Evolutionary conservation across 2,113 vertebrate genomes (phyloP), one percentile per base, ranked within the genome.

Genomic region (Urocitellus parryii): DNA sequence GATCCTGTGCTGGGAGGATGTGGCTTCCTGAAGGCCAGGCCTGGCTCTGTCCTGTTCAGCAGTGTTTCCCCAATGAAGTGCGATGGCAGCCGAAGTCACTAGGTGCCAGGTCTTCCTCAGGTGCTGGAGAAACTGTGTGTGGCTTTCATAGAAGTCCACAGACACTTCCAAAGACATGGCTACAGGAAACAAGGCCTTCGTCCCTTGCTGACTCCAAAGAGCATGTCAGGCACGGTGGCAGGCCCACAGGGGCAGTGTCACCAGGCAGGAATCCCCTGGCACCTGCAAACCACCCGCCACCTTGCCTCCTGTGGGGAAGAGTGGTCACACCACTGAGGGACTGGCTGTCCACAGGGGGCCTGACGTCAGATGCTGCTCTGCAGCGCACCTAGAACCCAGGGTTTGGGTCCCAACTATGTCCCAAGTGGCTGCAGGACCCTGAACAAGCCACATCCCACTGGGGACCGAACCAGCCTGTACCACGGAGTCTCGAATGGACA

Each of bases 1-100:
- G 74, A 61, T 34, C 0, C 0, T 22, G 42, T 37, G 9, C 11
- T 0, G 0, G 5, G 29, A 77, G 63, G 63, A 22, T 0, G 0
- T 48, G n/a, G 39, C 61, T 85, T 79, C 32, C 58, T 0, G 8
- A 22, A 72, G 67, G 37, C 42, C 13, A 56, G 18, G 2, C 24
- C 17, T 6, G 18, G n/a, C n/a, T 56, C 79, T 67, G 48, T 51
- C 48, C 48, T 51, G 2, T 22, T 20, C 48, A 3, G 42, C 4
- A 0, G 37, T 58, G 17, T 13, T 37, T 32, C 25, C 11, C 63
- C 61, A 14, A 39, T 0, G 42, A 76, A n/a, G 88, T n/a, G 11
- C 34, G 1, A 32, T 0, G 8, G 29, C 5, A 27, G 27, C 39
- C 25, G 3, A 12, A 83, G 24, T 27, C n/a, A 20, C 11, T 14